Percentiles rank a stretch among this genome's conserved stretches.
phyloP scores from a whole-genome alignment of 2,888 invertebrate species.

The Congeria kusceri region DNA sequence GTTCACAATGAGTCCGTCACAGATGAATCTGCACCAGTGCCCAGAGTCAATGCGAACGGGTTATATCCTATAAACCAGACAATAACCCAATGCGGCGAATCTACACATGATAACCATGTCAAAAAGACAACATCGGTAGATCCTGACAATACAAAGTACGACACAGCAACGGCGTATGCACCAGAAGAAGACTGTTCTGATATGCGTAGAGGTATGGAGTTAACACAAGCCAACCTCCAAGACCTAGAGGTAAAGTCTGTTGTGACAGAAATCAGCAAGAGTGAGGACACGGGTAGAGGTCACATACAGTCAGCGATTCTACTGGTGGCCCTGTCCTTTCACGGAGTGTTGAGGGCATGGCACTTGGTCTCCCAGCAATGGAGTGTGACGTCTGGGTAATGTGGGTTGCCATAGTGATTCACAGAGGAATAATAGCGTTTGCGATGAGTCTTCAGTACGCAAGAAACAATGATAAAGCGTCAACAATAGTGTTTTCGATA shows the following conservation, averaged over 20 bases:
- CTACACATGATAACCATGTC: conserved; percentile 5
- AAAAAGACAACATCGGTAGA: conserved; percentile 22
- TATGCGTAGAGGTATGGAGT: conserved; percentile 48
- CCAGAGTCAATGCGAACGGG: background rate
- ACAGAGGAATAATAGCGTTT: conserved; percentile 79
- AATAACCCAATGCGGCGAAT: background rate
- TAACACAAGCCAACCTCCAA: conserved; percentile 66
- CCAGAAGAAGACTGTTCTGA: background rate
- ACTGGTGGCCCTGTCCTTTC: conserved; percentile 79
- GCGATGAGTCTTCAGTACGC: conserved; percentile 78
- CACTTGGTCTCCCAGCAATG: conserved; percentile 75
- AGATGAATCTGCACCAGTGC: background rate
- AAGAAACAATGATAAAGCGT: conserved; percentile 74
- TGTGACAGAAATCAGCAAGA: conserved; percentile 75
- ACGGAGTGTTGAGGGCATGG: conserved; percentile 81
- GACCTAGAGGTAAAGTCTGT: conserved; percentile 78
- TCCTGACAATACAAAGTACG: background rate
- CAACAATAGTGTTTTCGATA: conserved; percentile 76
- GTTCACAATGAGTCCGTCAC: no score
- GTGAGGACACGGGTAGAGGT: conserved; percentile 70
- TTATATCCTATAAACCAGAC: conserved; percentile 24
- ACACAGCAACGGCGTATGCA: background rate
- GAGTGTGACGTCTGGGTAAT: conserved; percentile 79
- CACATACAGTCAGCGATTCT: conserved; percentile 78
- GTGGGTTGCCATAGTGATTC: conserved; percentile 78